Conservation (phyloP, 2,888 invertebrate species). For the Andrena marginata region DNA sequence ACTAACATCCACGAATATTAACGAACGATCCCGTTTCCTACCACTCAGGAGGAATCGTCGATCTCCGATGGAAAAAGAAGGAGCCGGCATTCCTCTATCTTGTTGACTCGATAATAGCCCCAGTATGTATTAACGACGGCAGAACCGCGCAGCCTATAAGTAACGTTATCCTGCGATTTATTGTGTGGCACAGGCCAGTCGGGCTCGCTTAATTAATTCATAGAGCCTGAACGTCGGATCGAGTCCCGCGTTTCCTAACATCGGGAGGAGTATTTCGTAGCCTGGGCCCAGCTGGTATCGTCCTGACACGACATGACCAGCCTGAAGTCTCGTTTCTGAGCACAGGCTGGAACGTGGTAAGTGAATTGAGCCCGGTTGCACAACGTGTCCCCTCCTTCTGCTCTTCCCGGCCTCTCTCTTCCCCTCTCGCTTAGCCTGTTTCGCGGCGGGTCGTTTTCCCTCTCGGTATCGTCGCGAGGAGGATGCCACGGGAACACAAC, state of each 20-base stretch:
- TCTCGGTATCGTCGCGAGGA: conserved; percentile 53
- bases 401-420: conserved; percentile 16
- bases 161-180: conserved; percentile 29
- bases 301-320: conserved; percentile 41
- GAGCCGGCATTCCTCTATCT: neutral
- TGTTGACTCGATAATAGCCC: neutral
- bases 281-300: conserved; percentile 28
- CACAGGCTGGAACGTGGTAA: conserved; percentile 64
- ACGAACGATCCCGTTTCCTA: conserved; percentile 6
- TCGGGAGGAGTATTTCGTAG: conserved; percentile 13
- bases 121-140: neutral
- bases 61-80: neutral
- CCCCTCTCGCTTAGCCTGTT: neutral
- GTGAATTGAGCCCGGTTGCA: conserved; percentile 75
- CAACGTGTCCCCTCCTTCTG: conserved; percentile 55
- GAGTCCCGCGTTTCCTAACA: conserved; percentile 11
- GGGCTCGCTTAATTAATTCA: conserved; percentile 33
- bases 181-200: neutral
- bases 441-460: conserved; percentile 17
- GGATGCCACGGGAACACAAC: conserved; percentile 72
- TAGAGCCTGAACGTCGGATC: neutral
- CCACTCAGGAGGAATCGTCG: conserved; percentile 4
- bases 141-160: neutral
- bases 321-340: conserved; percentile 58
- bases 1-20: neutral